Evolutionary conservation across 2,888 invertebrate genomes (phyloP), one percentile per base, ranked within the genome.

Genomic region (Acheta domesticus): DNA sequence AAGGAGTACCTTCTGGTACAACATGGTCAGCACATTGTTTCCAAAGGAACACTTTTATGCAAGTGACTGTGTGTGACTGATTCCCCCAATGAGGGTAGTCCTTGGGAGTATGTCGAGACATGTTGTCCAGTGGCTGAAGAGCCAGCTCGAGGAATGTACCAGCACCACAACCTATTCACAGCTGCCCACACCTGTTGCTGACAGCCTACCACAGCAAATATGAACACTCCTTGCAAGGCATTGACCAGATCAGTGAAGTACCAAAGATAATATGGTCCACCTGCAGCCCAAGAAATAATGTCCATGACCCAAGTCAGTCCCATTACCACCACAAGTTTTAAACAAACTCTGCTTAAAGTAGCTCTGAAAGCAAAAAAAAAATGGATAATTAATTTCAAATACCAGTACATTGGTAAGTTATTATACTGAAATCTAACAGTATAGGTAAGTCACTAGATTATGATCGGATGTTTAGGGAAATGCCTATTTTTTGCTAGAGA

Each of bases 201-300:
- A 86, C 94, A 95, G 78, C 95, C 96, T 83, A 95, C 94, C 83
- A 96, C 95, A 85, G 94, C 91, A 87, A 96, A 96, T 85, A 96
- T 96, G 86, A 95, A 92, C 79, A 96, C 93, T 83, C 96, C 96
- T 87, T 96, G 96, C 83, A 95, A 89, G 82, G 94, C 93, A 88
- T 96, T 96, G 84, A 96, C 91, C 85, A 95, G 87, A 87, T 96
- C 96, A 79, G 95, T 94, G 82, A 93, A 89, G 87, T 94, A 94
- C 95, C 96, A 96, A 84, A 93, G 88, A 86, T 92, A 93, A 84
- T 92, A 89, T 0, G 94, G 94, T 11, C 95, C 94, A 83, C 94
- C 95, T 81, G 92, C 92, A 82, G 92, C 90, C 94, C 94, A 95
- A 77, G 95, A 95, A 81, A 96, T 88, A 81, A 96, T 92, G 87